These are phyloP conservation scores for Troides aeacus DNA, from an alignment of 2,888 invertebrate genomes.

Conservation along the genomic window DNA sequence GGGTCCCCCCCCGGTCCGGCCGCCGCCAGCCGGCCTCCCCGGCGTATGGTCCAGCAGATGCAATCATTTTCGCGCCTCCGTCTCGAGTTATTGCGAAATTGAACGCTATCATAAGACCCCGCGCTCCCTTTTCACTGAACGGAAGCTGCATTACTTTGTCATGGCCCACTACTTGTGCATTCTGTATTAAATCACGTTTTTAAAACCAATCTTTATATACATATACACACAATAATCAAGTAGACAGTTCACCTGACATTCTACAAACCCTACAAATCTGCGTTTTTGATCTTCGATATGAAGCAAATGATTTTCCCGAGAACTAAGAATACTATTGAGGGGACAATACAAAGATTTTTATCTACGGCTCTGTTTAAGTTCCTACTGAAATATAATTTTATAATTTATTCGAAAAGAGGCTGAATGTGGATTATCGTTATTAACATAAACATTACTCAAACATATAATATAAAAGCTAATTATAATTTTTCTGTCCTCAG, in stretches of 20 bases:
- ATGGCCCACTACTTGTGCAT: conserved; percentile 2
- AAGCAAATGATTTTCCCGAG: neutral
- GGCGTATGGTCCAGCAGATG: conserved; percentile 29
- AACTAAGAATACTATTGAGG: neutral
- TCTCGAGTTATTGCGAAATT: conserved; percentile 26
- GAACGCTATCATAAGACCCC: conserved; percentile 22
- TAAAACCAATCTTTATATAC: neutral
- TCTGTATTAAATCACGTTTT: neutral
- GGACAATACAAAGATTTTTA: neutral
- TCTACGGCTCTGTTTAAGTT: neutral
- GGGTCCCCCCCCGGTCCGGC: conserved; percentile 66
- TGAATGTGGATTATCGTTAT: neutral
- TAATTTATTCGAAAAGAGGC: neutral
- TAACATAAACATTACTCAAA: neutral
- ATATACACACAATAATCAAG: neutral
- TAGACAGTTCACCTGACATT: neutral
- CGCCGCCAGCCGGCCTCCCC: conserved; percentile 42
- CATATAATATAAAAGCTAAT: too few relatives aligned
- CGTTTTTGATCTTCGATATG: neutral
- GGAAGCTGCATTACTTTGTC: conserved; percentile 15
- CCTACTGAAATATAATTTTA: neutral
- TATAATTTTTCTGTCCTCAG: neutral
- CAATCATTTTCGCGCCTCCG: conserved; percentile 31
- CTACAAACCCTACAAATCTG: neutral
- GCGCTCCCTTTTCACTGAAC: conserved; percentile 13